Evolutionary conservation across 2,888 invertebrate genomes (phyloP).

Genomic region (Magallana nippona): DNA sequence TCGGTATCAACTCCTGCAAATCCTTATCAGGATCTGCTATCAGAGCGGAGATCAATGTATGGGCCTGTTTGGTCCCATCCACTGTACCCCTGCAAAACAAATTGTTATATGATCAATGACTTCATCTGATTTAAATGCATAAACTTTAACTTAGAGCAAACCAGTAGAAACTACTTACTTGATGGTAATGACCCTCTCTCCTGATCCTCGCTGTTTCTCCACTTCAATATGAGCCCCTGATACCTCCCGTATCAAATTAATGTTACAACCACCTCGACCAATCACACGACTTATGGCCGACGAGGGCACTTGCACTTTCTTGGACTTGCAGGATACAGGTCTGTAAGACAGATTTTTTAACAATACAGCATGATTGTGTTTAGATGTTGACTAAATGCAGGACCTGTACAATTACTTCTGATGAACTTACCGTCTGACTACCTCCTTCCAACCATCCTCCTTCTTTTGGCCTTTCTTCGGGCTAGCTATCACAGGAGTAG

Average conservation of each 20-base stretch:
- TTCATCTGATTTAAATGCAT: neutral
- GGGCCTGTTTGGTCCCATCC: constrained; percentile 95
- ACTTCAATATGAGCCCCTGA: constrained; percentile 99
- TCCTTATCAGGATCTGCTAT: constrained; percentile 93
- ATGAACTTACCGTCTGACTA: constrained; percentile 87
- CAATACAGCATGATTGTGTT: too few species aligned
- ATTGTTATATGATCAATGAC: constrained; percentile 20
- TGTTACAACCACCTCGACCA: constrained; percentile 97
- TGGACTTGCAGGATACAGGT: constrained; percentile 80
- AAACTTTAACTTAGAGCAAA: neutral
- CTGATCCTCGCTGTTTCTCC: constrained; percentile 88
- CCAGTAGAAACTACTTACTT: constrained; percentile 83
- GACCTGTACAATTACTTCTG: neutral
- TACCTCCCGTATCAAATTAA: constrained; percentile 97
- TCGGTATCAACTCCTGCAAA: constrained; percentile 71
- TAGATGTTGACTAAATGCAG: too few species aligned
- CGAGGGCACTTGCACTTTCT: constrained; percentile 96
- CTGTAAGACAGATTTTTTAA: neutral
- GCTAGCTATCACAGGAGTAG: constrained; percentile 65
- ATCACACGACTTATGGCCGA: constrained; percentile 98
- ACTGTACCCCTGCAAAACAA: constrained; percentile 87
- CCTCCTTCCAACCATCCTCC: constrained; percentile 98
- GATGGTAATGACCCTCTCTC: constrained; percentile 92
- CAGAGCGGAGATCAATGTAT: constrained; percentile 92
- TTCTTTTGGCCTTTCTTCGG: constrained; percentile 76